Percentiles rank a stretch among this genome's conserved stretches.
Conservation (phyloP, 2,113 vertebrate genomes). For the Naja naja region DNA sequence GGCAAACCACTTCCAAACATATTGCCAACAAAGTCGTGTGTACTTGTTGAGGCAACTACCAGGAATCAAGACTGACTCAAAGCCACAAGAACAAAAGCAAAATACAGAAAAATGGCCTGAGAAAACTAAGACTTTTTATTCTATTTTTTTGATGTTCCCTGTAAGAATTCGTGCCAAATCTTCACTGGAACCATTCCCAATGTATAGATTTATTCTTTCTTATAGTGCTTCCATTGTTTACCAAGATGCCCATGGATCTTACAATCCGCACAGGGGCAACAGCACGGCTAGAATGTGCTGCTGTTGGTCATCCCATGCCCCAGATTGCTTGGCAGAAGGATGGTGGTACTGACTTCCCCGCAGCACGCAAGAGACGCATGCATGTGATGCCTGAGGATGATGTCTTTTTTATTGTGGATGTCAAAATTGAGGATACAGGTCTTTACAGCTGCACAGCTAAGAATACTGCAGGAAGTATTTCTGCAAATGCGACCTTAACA, state of each 20-base stretch:
- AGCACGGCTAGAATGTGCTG: slow-evolving; percentile 90
- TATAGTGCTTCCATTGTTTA: slow-evolving; percentile 93
- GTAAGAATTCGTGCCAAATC: background rate
- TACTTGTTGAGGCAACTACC: background rate
- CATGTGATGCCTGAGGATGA: slow-evolving; percentile 98
- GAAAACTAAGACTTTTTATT: background rate
- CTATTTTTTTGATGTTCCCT: background rate
- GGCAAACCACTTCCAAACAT: background rate
- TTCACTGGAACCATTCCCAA: background rate
- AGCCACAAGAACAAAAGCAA: background rate
- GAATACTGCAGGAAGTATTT: slow-evolving; percentile 90
- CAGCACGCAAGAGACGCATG: slow-evolving; percentile 92
- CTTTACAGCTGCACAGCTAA: slow-evolving; percentile 97
- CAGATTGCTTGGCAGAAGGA: slow-evolving; percentile 99
- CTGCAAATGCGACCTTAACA: slow-evolving; percentile 90
- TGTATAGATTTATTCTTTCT: background rate
- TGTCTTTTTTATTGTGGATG: slow-evolving; percentile 94
- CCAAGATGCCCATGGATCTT: slow-evolving; percentile 93
- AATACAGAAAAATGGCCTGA: background rate
- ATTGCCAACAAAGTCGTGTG: background rate
- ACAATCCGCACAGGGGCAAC: slow-evolving; percentile 87
- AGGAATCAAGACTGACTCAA: background rate
- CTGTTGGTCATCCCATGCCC: slow-evolving; percentile 85
- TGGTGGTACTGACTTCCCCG: slow-evolving; percentile 93
- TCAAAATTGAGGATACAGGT: slow-evolving; percentile 89